Percentiles rank a stretch among this genome's conserved stretches.
phyloP scores from a whole-genome alignment of 2,113 vertebrate species.

The Mystacornis crossleyi region DNA sequence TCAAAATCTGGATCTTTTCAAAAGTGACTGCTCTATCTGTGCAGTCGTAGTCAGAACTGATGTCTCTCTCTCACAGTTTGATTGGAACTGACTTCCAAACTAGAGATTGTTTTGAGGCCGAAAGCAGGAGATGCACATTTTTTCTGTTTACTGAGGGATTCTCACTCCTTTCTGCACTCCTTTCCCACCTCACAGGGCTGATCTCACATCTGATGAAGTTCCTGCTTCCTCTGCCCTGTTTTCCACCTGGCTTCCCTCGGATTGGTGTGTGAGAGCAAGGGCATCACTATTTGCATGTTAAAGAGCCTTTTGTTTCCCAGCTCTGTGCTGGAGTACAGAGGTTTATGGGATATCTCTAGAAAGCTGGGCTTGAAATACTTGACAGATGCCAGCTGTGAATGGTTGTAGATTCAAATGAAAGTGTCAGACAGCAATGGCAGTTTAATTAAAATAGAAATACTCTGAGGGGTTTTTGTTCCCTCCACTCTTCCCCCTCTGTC shows the following conservation, averaged over 20 bases:
- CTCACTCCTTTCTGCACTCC: neutral
- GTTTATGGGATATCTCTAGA: neutral
- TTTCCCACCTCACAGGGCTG: neutral
- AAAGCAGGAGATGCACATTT: neutral
- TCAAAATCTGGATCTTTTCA: neutral
- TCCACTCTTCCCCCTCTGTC: neutral
- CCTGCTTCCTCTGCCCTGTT: neutral
- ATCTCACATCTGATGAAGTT: neutral
- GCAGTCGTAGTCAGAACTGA: neutral
- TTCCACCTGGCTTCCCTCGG: neutral
- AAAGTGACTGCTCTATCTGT: neutral
- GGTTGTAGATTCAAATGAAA: constrained; percentile 21
- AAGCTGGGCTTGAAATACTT: neutral
- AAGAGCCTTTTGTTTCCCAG: neutral
- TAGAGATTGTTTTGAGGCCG: neutral
- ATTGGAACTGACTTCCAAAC: neutral
- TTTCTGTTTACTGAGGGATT: neutral
- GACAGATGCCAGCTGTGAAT: constrained; percentile 29
- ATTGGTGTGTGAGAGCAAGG: neutral
- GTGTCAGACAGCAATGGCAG: neutral
- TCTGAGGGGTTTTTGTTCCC: neutral
- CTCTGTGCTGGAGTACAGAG: neutral
- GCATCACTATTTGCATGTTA: neutral
- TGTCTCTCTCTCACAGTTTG: neutral
- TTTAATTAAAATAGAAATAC: constrained; percentile 49